Evolutionary conservation across 2,888 invertebrate genomes (phyloP).

Genomic region (Orgyia antiqua): DNA sequence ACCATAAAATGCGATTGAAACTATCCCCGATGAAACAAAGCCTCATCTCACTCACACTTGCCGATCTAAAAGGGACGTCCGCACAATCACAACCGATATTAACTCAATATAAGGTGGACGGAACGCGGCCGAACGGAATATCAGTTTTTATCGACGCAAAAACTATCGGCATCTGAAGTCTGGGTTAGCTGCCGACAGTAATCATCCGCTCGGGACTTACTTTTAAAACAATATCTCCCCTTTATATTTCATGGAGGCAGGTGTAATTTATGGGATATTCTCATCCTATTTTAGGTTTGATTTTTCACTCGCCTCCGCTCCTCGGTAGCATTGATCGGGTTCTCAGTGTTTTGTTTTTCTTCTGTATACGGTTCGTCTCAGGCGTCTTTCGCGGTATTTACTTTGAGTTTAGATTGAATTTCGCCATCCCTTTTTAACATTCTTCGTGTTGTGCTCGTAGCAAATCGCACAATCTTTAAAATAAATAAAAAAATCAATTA

Average conservation of each 20-base stretch:
- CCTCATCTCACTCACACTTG: constrained; percentile 51
- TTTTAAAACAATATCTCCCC: constrained; percentile 71
- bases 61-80: constrained; percentile 40
- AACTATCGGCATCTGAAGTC: constrained; percentile 73
- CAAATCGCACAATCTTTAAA: constrained; percentile 42
- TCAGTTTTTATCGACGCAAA: constrained; percentile 75
- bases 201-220: constrained; percentile 63
- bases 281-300: constrained; percentile 54
- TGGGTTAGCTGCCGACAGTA: constrained; percentile 61
- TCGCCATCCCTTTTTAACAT: constrained; percentile 45
- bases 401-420: constrained; percentile 65
- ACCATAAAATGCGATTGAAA: constrained; percentile 75
- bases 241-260: constrained; percentile 67
- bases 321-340: constrained; percentile 54
- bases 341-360: constrained; percentile 66
- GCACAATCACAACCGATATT: constrained; percentile 73
- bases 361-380: constrained; percentile 64
- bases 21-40: constrained; percentile 62
- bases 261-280: constrained; percentile 65
- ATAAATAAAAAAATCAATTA: constrained; percentile 61
- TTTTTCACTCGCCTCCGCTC: constrained; percentile 48
- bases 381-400: constrained; percentile 57
- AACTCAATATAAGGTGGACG: constrained; percentile 69
- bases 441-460: constrained; percentile 38
- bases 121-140: constrained; percentile 70